These are phyloP conservation scores for Zoanthus gigantus DNA, from an alignment of 92 coral and sea anemone species.

Conservation along the genomic window DNA sequence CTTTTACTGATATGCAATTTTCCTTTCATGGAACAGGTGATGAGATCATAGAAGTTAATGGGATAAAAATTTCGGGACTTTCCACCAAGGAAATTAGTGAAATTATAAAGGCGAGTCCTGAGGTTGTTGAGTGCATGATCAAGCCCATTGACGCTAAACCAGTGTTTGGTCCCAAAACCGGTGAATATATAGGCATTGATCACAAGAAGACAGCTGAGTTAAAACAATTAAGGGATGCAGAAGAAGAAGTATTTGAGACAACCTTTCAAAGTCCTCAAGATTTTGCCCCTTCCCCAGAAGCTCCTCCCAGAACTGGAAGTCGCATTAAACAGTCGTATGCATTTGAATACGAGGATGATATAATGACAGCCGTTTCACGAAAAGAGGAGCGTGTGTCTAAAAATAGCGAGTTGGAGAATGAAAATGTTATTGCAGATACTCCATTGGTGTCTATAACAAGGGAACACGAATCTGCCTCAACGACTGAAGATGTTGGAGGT, in stretches of 20 bases:
- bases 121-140: slow-evolving; percentile 81
- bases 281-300: neutral
- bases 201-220: slow-evolving; percentile 37
- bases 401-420: neutral
- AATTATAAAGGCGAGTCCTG: slow-evolving; percentile 86
- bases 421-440: neutral
- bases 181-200: slow-evolving; percentile 47
- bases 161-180: neutral
- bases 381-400: neutral
- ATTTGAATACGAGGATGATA: slow-evolving; percentile 37
- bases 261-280: neutral
- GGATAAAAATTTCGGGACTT: slow-evolving; percentile 82
- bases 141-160: slow-evolving; percentile 57
- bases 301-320: neutral
- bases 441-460: neutral
- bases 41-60: slow-evolving; percentile 93
- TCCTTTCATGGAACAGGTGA: slow-evolving; percentile 66
- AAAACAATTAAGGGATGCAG: neutral
- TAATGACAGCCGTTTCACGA: slow-evolving; percentile 2
- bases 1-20: neutral
- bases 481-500: neutral
- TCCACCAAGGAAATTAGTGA: slow-evolving; percentile 86
- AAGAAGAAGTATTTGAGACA: neutral
- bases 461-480: neutral
- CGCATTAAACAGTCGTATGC: slow-evolving; percentile 33